Evolutionary conservation across 2,797 vertebrate species (phyloP), one percentile per base, ranked within the genome.

Genomic region (Acanthurus leucopareius): DNA sequence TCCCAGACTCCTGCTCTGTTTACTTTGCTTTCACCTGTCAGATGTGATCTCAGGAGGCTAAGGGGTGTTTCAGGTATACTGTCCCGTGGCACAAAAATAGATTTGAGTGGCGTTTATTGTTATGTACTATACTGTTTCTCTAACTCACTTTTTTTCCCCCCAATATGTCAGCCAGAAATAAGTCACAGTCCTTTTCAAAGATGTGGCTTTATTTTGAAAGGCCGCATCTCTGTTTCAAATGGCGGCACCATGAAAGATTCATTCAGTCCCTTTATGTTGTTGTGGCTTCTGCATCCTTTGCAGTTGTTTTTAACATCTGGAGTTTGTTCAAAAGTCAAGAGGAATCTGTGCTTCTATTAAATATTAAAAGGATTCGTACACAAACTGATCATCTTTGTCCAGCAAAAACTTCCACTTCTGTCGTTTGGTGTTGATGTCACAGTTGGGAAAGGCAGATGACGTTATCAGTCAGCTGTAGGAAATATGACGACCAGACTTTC

Each of bases 21-120:
- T 75, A n/a, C 49, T 15, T 35, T 4, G 3, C 54, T 51, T 72
- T 75, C 32, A 49, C 73, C 86, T 75, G 69, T 71, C 84, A 71
- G 0, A 64, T 1, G 0, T 54, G 47, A 71, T 75, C 73, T 72
- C 65, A 60, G 0, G 2, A 25, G 54, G 62, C 54, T 7, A 40
- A 1, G 0, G 8, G 52, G 69, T n/a, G 25, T 15, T 56, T 59
- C 65, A 60, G 67, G 22, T 48, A 22, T 25, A 28, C 44, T 38
- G 45, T 38, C 64, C 70, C 42, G 25, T 40, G 49, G 52, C 22
- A 48, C 25, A 47, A 75, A 75, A 68, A 71, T 28, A 28, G 22
- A 60, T 71, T 60, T 59, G 61, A 81, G 10, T 73, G 84, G 38
- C 49, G 19, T 68, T 74, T 62, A 51, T 73, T 20, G 15, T 84